Conservation (phyloP, 2,797 vertebrate species). For the Falco rusticolus region DNA sequence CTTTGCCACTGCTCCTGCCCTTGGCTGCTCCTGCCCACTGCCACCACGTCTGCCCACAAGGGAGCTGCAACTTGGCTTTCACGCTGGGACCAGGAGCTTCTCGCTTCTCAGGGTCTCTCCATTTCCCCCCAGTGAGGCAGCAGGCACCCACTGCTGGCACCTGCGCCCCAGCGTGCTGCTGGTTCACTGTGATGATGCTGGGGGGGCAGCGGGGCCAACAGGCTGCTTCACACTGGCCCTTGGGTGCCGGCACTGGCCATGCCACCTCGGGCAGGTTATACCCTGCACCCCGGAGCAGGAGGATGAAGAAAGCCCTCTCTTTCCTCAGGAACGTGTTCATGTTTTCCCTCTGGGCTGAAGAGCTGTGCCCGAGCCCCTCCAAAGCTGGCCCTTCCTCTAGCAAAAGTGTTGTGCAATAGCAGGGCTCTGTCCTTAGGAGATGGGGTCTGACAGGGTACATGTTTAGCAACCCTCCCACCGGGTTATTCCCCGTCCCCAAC, state of each 20-base stretch:
- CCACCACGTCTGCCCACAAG: rapidly evolving
- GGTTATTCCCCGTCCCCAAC: neutral
- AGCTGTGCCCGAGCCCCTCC: neutral
- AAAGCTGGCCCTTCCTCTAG: constrained; percentile 33
- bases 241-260: neutral
- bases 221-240: neutral
- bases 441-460: constrained; percentile 44
- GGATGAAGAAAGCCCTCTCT: constrained; percentile 33
- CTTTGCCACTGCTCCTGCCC: neutral
- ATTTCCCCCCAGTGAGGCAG: neutral
- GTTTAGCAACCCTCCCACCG: neutral
- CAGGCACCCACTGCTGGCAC: neutral
- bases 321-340: constrained; percentile 64
- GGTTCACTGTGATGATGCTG: constrained; percentile 45
- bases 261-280: rapidly evolving
- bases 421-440: neutral
- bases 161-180: neutral
- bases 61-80: neutral
- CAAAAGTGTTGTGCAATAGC: constrained; percentile 60
- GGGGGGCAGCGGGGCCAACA: neutral
- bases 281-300: neutral
- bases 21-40: neutral
- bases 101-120: neutral
- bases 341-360: constrained; percentile 19
- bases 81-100: neutral